phyloP scores from a whole-genome alignment of 35 echinoderm and acorn worm genomes.

The Chiridota heheva region DNA sequence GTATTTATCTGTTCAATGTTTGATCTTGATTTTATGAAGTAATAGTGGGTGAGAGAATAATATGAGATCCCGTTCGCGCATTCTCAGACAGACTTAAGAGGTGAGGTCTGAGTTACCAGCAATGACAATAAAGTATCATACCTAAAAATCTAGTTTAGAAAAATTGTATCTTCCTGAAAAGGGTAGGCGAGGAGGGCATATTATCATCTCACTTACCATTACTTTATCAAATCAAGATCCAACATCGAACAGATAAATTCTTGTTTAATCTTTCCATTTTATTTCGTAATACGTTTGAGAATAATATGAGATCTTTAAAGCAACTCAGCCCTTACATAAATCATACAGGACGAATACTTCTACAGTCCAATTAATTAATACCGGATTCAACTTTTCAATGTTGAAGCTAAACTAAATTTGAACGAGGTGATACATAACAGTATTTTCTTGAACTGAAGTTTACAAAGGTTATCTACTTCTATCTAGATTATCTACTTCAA shows the following conservation, averaged over 20 bases:
- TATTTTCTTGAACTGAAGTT: neutral
- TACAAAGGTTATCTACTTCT: too few relatives aligned
- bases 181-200: slow-evolving; percentile 33
- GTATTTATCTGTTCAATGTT: slow-evolving; percentile 8
- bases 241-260: slow-evolving; percentile 23
- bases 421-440: neutral
- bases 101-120: slow-evolving; percentile 13
- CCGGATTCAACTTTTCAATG: slow-evolving; percentile 2
- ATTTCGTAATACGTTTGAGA: too few relatives aligned
- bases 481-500: too few relatives aligned
- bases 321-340: neutral
- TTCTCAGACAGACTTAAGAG: slow-evolving; percentile 7
- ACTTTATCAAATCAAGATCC: slow-evolving; percentile 27
- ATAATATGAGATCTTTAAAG: neutral
- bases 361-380: neutral
- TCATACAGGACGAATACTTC: neutral
- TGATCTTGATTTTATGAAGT: slow-evolving; percentile 34
- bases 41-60: slow-evolving; percentile 43
- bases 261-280: too few relatives aligned
- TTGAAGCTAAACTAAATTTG: too few relatives aligned
- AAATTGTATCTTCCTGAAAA: neutral
- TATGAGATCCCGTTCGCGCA: slow-evolving; percentile 36
- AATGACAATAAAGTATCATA: neutral
- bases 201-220: slow-evolving; percentile 50
- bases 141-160: neutral